These are phyloP conservation scores for Tupaia tana DNA, from an alignment of 2,113 vertebrate species.

Conservation along the genomic window DNA sequence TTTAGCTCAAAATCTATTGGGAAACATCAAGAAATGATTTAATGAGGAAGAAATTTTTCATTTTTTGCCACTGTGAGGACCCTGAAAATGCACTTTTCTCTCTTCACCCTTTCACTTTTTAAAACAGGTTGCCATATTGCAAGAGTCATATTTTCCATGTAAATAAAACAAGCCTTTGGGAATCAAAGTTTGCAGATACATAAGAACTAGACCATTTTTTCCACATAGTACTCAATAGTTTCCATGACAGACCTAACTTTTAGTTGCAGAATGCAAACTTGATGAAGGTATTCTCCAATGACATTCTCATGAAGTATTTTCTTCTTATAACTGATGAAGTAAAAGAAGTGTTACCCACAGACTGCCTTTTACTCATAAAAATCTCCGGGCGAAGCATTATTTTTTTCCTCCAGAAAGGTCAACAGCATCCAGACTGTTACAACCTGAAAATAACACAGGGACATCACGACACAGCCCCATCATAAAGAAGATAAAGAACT, in stretches of 20 bases:
- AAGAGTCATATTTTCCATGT: slow-evolving; percentile 66
- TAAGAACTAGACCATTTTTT: background rate
- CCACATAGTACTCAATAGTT: background rate
- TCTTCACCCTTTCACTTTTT: slow-evolving; percentile 27
- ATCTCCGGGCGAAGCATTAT: background rate
- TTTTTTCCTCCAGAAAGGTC: background rate
- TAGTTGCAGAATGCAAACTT: background rate
- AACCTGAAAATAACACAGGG: background rate
- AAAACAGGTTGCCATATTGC: slow-evolving; percentile 61
- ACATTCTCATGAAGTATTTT: background rate
- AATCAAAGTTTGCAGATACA: slow-evolving; percentile 59
- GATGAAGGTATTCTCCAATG: background rate
- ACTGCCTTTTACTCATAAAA: background rate
- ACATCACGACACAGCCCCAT: background rate
- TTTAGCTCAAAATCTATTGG: slow-evolving; percentile 81
- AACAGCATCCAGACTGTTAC: background rate
- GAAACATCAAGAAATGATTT: slow-evolving; percentile 84
- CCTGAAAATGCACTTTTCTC: slow-evolving; percentile 64
- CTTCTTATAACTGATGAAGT: background rate
- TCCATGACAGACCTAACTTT: background rate
- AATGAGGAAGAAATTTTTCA: slow-evolving; percentile 81
- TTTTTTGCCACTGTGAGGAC: slow-evolving; percentile 65
- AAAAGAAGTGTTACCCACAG: background rate
- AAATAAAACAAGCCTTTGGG: slow-evolving; percentile 66
- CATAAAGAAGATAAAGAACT: background rate